Percentiles rank a stretch among this genome's conserved stretches.
Evolutionary conservation across 2,888 invertebrate genomes (phyloP).

Genomic region (Hyppa rectilinea): DNA sequence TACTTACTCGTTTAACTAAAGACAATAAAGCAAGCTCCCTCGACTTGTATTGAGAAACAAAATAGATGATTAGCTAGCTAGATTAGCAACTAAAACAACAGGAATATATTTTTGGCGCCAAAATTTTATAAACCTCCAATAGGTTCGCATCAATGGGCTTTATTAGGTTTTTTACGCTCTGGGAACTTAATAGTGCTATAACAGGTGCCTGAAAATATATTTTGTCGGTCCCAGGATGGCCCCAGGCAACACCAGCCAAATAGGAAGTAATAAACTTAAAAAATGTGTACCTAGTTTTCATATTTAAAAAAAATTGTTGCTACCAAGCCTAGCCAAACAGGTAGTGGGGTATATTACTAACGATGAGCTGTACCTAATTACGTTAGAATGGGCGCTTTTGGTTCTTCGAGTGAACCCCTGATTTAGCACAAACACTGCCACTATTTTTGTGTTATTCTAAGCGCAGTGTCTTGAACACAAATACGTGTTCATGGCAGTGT

Average conservation of each 20-base stretch:
- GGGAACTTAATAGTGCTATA: conserved; percentile 5
- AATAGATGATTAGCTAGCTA: too few species aligned
- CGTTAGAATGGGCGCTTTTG: too few species aligned
- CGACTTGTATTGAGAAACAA: not conserved
- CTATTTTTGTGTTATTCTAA: too few species aligned
- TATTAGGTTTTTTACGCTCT: not conserved
- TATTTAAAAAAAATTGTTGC: not conserved
- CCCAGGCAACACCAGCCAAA: not conserved
- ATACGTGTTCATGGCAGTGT: too few species aligned
- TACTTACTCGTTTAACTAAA: too few species aligned
- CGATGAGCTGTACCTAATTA: not conserved
- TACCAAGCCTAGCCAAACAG: not conserved
- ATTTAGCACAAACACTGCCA: too few species aligned
- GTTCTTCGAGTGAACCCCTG: not conserved
- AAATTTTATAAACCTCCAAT: not conserved
- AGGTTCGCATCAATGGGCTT: not conserved
- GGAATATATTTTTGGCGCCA: not conserved
- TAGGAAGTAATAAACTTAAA: not conserved
- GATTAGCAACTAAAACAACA: not conserved
- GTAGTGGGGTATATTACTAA: not conserved
- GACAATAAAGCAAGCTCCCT: not conserved
- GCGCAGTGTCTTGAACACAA: too few species aligned
- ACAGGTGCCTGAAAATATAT: not conserved
- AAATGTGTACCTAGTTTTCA: not conserved
- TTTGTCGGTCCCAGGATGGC: too few species aligned